Base-by-base conservation (phyloP, 2,113 vertebrate species). In the Trogon surrucura region DNA sequence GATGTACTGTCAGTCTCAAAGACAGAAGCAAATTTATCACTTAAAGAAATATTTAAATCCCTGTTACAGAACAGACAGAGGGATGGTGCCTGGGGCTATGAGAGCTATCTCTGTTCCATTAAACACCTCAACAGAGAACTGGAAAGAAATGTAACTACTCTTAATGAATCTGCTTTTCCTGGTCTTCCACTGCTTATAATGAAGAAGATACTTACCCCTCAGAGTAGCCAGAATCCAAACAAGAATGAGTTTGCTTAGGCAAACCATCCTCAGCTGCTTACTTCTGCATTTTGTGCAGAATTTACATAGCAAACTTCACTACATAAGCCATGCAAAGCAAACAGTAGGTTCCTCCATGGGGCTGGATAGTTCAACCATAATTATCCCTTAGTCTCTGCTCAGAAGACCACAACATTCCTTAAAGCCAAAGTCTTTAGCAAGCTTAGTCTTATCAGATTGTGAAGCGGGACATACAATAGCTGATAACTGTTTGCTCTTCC, bases 351-450 rank as follows among this genome's bases (percentile, higher is more conserved):
- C 58, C 54, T 90, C 80, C 60, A 4, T 41, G 44, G 45, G 77
- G 50, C 29, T 64, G 30, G 65, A 58, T 47, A 77, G 64, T 75
- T 93, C 88, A 97, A 89, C 53, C 45, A 45, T 50, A 88, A 79
- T 91, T 71, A 95, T 80, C 54, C 38, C 30, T 88, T 80, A 85
- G 61, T 93, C 44, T 90, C 67, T 96, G 84, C 72, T 94, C 91
- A 93, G 45, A 95, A 90, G 45, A 93, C 71, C 82, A 92, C 77
- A 89, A 83, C 69, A 96, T 95, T 93, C 64, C 84, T 95, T 79
- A 91, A 83, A 94, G 32, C 38, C 72, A 90, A 74, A 90, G 82
- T 41, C 32, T 91, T 95, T 64, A 81, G 57, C 16, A 74, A 51
- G 69, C 70, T 91, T 88, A 64, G 85, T 83, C 53, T 80, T 82